Evolutionary conservation across 92 coral and sea anemone genomes (phyloP), one percentile per base, ranked within the genome.

Genomic region (Phenganax stokvisi): DNA sequence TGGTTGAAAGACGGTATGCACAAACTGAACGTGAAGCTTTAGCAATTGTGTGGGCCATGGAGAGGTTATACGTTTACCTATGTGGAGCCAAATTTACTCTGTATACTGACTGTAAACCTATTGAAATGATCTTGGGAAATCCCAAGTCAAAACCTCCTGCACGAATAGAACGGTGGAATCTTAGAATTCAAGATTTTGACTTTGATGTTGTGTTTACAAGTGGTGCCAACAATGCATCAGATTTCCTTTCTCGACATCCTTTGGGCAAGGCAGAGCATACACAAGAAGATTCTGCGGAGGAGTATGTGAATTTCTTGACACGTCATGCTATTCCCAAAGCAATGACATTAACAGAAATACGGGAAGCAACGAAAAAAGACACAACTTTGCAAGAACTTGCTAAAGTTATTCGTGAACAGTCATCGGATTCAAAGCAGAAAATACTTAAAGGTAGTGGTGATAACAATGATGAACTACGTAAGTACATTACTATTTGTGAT

Each of bases 81-180:
- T 72, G 60, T 71, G 80, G 85, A 12, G 78, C 55, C 6, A 51
- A 70, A 0, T 82, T 82, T n/a, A 72, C 80, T 10, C 20, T 82
- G n/a, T 9, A 15, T 11, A 82, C 80, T 15, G 85, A 82, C 25
- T 71, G 79, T 67, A 82, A 82, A 57, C 85, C 80, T 6, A n/a
- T 82, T 9, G 80, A 82, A 55, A 37, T 70, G 71, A 72, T 82
- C 15, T 59, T 82, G 20, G 17, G 55, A 3, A 82, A 82, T n/a
- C 85, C 85, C 6, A 59, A 55, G 31, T 82, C 85, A 17, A 72
- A 56, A 56, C 85, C 80, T 1, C 79, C 85, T 0, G 85, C 58
- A 54, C 12, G 72, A 70, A 82, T 82, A 13, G 85, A 82, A 28
- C 51, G 79, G 55, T 81, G 85, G 85, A 70, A 56, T 25, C 55